Base-by-base conservation (phyloP, 2,113 vertebrate genomes). In the Protomyctophum bolini region DNA sequence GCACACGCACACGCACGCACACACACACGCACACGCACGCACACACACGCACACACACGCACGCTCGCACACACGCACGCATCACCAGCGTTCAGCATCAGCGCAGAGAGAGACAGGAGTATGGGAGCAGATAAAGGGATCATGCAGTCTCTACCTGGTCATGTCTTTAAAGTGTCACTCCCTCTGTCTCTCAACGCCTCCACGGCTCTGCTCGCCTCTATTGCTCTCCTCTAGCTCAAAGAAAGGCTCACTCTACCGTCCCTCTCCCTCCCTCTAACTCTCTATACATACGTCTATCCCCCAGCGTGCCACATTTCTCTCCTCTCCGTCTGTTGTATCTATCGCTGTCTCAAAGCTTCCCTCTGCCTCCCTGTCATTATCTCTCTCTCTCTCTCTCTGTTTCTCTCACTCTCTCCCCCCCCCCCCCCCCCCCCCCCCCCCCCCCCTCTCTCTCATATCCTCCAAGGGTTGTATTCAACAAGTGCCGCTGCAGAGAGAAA, bases 381-480 rank as follows among this genome's bases (percentile, higher is more conserved):
- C 87, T 85, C 82, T 2, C 21, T 50, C 11, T 65, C 10, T 33
- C 48, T 50, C 61, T 10, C 61, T 49, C 61, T 10, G 6, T 29
- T 21, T 56, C 69, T 10, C 50, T 57, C 69, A 10, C 74, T 80
- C 78, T 72, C 55, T 77, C 69, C 80, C 76, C 21, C 63, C 7
- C 15, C 2, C 33, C 29, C 6, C 57, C 47, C 14, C 50, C 7
- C 50, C 69, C 80, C 76, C 21, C 63, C 7, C 15, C 2, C 33
- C 29, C 6, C 57, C 47, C 14, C 50, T 4, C 50, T 86, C 77
- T 81, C 81, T 83, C 88, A 21, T 86, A 83, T 82, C 85, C 85
- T 86, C 81, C 65, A 79, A 87, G 86, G 89, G 86, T 87, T 88
- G 87, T 82, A 91, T 91, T 92, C 91, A 93, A 91, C 91, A 92